phyloP scores from a whole-genome alignment of 2,888 invertebrate species.

The Plagiodera versicolora region DNA sequence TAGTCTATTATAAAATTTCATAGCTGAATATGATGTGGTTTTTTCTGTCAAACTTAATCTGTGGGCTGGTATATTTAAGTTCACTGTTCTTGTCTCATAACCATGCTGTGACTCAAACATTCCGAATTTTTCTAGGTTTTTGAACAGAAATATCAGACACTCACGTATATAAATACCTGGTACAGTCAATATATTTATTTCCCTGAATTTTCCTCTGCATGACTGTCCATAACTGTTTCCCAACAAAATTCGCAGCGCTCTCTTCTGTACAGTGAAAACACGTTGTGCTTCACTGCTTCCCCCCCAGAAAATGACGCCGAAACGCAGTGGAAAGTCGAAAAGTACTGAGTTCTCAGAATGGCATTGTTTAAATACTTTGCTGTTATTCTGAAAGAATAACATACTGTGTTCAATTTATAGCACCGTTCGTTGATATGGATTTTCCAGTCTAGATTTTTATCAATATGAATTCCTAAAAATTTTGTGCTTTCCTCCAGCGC shows the following conservation, averaged over 20 bases:
- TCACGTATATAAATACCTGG: not conserved
- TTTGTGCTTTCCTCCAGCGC: not conserved
- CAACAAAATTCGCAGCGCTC: not conserved
- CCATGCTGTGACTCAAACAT: not conserved
- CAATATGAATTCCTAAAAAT: constrained; percentile 4
- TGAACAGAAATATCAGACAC: not conserved
- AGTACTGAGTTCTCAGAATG: not conserved
- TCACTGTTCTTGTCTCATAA: no score
- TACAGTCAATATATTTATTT: not conserved
- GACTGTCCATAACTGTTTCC: not conserved
- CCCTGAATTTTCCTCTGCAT: not conserved
- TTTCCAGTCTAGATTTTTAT: not conserved
- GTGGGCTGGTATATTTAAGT: no score
- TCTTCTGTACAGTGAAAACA: not conserved
- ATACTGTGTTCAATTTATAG: not conserved
- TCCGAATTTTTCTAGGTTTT: not conserved
- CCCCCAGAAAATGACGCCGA: constrained; percentile 2
- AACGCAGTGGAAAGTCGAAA: not conserved
- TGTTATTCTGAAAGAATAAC: not conserved
- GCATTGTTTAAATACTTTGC: no score
- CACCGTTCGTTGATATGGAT: not conserved
- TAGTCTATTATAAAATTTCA: not conserved
- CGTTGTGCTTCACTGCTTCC: not conserved
- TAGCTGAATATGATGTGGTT: not conserved
- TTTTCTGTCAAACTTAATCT: not conserved